Conservation (phyloP, 2,888 invertebrate species). For the Cecidostiba fungosa region DNA sequence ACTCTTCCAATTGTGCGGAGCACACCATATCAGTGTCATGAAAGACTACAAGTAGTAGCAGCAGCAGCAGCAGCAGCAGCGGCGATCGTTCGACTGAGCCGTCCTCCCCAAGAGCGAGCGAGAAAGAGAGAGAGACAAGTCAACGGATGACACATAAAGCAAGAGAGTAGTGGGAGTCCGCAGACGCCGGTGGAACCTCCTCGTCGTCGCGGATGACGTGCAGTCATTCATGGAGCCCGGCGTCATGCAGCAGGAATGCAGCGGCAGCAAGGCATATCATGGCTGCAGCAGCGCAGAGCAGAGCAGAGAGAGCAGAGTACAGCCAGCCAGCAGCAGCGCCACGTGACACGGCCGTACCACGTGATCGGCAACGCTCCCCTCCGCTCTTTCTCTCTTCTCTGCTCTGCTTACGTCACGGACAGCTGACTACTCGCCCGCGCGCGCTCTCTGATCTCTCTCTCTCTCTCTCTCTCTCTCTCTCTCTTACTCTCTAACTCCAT, state of each 20-base stretch:
- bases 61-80: not conserved
- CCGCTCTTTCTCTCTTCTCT: slow-evolving; percentile 31
- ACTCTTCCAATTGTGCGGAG: not conserved
- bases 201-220: slow-evolving; percentile 71
- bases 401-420: slow-evolving; percentile 76
- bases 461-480: slow-evolving; percentile 26
- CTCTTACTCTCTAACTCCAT: slow-evolving; percentile 3
- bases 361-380: slow-evolving; percentile 69
- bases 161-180: slow-evolving; percentile 30
- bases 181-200: slow-evolving; percentile 63
- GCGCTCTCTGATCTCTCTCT: too few species aligned
- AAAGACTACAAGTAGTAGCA: not conserved
- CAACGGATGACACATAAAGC: slow-evolving; percentile 72
- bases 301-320: slow-evolving; percentile 59
- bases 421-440: slow-evolving; percentile 74
- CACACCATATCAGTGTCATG: not conserved
- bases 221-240: slow-evolving; percentile 77
- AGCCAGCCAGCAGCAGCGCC: slow-evolving; percentile 68
- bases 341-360: slow-evolving; percentile 76
- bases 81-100: not conserved
- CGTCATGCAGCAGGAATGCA: slow-evolving; percentile 77
- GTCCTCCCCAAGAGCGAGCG: slow-evolving; percentile 50
- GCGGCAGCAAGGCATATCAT: slow-evolving; percentile 44
- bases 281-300: slow-evolving; percentile 21
- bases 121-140: slow-evolving; percentile 48